Evolutionary conservation across 2,797 vertebrate species (phyloP), one percentile per base, ranked within the genome.

Genomic region (Sebastes oblongus): DNA sequence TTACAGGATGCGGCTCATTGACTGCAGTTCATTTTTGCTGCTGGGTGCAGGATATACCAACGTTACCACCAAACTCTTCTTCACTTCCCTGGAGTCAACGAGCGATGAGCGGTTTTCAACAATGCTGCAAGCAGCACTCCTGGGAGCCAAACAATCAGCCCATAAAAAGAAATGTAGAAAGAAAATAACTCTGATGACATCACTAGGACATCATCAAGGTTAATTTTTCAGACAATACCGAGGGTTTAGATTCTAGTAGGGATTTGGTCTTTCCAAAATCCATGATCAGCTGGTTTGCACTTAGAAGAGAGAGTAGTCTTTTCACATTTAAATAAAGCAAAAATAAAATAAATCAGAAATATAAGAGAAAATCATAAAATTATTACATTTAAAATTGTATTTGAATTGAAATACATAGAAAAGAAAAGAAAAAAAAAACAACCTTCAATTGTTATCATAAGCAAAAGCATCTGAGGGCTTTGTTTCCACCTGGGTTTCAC

Each of bases 211-310:
- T 39, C 13, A 39, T 39, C 36, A 39, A 0, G 36, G 36, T 39
- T 39, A 0, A 6, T 39, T 39, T 39, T 39, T 39, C 13, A 39
- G 36, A 39, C 36, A 39, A 14, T 39, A 39, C 36, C 0, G 13
- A 39, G 36, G 36, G 13, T 14, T 0, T 39, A 39, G 36, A 39
- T 39, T 39, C 36, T 39, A 39, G 5, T 39, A 14, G 0, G 0
- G 36, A 39, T 39, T 39, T 39, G 13, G 36, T 39, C 36, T 39
- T 14, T 39, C 2, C 36, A 39, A 39, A 22, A n/a, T n/a, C 1
- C 65, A 27, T 8, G 3, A 52, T 32, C 24, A 67, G 27, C 7
- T 32, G 27, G 12, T 50, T 67, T 67, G 14, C 42, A 46, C 42
- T 46, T 46, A 18, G 42, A 46, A 3, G 30, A 36, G 8, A 65